Conservation (phyloP, 2,113 vertebrate species). For the Willisornis vidua region DNA sequence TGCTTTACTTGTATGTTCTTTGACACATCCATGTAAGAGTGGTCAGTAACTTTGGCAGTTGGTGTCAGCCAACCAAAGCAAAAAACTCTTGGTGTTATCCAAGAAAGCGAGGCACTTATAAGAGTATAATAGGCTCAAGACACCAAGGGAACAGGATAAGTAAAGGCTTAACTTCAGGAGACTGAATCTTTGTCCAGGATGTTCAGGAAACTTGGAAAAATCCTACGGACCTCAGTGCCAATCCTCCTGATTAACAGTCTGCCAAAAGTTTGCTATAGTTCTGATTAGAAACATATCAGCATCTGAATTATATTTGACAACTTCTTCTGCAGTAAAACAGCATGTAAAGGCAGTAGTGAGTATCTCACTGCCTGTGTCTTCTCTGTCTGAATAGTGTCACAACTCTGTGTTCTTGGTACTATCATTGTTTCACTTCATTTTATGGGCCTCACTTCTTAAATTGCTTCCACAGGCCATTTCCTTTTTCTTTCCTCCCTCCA, state of each 20-base stretch:
- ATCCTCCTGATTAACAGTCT: background rate
- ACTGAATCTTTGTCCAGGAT: background rate
- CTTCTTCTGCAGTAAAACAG: background rate
- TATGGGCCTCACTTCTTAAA: background rate
- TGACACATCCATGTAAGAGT: background rate
- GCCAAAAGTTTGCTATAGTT: background rate
- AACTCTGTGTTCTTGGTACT: background rate
- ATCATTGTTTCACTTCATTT: background rate
- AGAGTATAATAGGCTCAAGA: background rate
- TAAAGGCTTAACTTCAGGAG: background rate
- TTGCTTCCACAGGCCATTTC: background rate
- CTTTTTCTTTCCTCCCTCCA: background rate
- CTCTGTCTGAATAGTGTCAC: background rate
- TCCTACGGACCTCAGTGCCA: background rate
- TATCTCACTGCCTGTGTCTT: background rate
- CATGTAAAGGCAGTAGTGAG: rapidly evolving
- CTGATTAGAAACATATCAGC: background rate
- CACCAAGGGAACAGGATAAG: background rate
- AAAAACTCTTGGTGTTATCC: background rate
- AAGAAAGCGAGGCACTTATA: background rate
- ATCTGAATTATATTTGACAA: background rate
- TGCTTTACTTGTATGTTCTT: background rate
- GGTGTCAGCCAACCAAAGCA: background rate
- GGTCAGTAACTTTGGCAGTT: background rate
- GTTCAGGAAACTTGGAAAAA: background rate